Evolutionary conservation across 2,113 vertebrate genomes (phyloP).

Genomic region (Callorhinus ursinus): DNA sequence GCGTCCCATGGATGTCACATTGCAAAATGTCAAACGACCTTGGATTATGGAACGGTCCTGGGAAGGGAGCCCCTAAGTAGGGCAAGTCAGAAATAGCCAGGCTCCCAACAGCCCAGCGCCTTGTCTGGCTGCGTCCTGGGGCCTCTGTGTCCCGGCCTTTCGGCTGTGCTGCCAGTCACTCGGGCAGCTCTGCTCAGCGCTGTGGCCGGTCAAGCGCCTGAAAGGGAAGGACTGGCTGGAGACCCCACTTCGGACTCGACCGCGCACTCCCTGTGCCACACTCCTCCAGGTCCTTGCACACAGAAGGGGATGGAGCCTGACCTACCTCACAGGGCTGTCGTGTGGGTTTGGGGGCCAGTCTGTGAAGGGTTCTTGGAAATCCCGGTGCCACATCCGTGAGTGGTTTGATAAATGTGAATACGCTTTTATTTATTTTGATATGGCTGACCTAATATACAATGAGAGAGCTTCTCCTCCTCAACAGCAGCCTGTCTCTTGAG

Average conservation of each 20-base stretch:
- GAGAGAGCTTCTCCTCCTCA: not conserved
- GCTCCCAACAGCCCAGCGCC: not conserved
- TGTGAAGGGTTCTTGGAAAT: constrained; percentile 30
- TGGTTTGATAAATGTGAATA: constrained; percentile 55
- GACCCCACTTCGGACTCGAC: not conserved
- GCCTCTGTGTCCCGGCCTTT: not conserved
- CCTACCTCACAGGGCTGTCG: not conserved
- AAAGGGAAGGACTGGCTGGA: not conserved
- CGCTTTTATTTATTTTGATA: constrained; percentile 64
- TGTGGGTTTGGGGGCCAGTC: not conserved
- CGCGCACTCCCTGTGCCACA: not conserved
- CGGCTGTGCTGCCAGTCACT: not conserved
- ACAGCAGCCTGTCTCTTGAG: not conserved
- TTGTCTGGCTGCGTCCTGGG: not conserved
- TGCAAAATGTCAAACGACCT: not conserved
- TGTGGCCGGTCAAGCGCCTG: not conserved
- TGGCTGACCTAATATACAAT: not conserved
- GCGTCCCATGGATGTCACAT: constrained; percentile 24
- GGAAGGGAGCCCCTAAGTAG: constrained; percentile 62
- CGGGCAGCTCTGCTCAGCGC: not conserved
- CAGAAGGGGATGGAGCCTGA: not conserved
- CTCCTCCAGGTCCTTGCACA: not conserved
- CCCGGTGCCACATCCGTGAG: not conserved
- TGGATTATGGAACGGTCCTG: constrained; percentile 39
- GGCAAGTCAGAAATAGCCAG: constrained; percentile 70